These are phyloP conservation scores for Eumeta japonica DNA, from an alignment of 1,140 invertebrate genomes.

Conservation along the genomic window DNA sequence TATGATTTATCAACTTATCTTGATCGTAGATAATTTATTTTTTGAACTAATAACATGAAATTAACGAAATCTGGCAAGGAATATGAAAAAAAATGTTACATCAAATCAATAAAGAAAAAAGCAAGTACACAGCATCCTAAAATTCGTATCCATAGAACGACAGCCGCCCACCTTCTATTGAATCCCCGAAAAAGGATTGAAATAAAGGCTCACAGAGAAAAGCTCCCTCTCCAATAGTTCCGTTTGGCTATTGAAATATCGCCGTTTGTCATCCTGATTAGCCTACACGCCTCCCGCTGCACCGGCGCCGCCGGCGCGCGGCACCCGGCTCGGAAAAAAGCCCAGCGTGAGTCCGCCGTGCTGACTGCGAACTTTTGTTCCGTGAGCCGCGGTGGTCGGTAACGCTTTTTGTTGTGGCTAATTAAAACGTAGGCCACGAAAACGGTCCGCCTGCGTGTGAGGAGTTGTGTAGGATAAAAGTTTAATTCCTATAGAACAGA, in stretches of 20 bases:
- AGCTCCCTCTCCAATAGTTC: constrained; percentile 31
- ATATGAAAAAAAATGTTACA: background rate
- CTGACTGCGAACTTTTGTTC: constrained; percentile 6
- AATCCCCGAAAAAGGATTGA: constrained; percentile 32
- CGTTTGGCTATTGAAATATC: constrained; percentile 36
- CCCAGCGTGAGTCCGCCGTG: constrained; percentile 27
- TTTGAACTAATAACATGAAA: background rate
- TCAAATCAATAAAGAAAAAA: constrained; percentile 2
- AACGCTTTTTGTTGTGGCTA: constrained; percentile 9
- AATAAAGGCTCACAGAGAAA: constrained; percentile 28
- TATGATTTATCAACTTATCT: too few species aligned
- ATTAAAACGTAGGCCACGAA: too few species aligned
- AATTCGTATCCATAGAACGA: constrained; percentile 32
- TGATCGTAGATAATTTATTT: background rate
- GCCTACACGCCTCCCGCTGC: too few species aligned
- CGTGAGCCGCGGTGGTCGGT: too few species aligned
- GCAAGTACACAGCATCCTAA: constrained; percentile 16
- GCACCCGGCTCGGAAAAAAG: constrained; percentile 29
- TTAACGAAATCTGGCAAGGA: background rate
- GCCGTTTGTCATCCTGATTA: constrained; percentile 49
- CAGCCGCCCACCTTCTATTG: constrained; percentile 38
- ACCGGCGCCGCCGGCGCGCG: too few species aligned
- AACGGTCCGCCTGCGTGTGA: too few species aligned
- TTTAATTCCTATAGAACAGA: too few species aligned
- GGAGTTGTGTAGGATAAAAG: too few species aligned